These are phyloP conservation scores for Liodrosophila aerea DNA, from an alignment of 2,888 invertebrate species.

Conservation along the genomic window DNA sequence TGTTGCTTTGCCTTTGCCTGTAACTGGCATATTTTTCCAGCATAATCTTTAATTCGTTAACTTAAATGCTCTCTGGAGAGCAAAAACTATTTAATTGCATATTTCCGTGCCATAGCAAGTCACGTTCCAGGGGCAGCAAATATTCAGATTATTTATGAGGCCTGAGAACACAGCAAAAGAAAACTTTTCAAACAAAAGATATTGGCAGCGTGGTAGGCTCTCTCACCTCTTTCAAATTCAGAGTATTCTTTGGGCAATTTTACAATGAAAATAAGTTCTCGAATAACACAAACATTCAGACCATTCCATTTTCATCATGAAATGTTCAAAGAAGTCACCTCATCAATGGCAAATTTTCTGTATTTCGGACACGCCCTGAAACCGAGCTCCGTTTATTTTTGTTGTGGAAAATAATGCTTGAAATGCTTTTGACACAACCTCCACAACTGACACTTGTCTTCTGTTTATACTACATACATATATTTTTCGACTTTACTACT, in stretches of 20 bases:
- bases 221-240: constrained; percentile 4
- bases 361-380: constrained; percentile 39
- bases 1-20: constrained; percentile 26
- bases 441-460: not conserved
- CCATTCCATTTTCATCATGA: constrained; percentile 6
- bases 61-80: not conserved
- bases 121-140: not conserved
- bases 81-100: not conserved
- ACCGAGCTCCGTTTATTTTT: no score
- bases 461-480: no score
- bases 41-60: not conserved
- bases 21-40: constrained; percentile 38
- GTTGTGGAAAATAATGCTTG: constrained; percentile 45
- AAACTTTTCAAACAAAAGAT: no score
- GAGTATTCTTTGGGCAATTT: constrained; percentile 7
- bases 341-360: constrained; percentile 36
- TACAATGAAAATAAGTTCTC: constrained; percentile 5
- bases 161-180: no score
- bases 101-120: no score
- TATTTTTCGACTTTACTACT: constrained; percentile 23
- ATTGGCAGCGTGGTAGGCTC: not conserved
- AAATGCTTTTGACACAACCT: constrained; percentile 34
- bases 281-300: constrained; percentile 6
- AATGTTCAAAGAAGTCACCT: no score
- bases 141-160: no score